Conservation (phyloP, 2,113 vertebrate genomes). For the Ranitomeya imitator region DNA sequence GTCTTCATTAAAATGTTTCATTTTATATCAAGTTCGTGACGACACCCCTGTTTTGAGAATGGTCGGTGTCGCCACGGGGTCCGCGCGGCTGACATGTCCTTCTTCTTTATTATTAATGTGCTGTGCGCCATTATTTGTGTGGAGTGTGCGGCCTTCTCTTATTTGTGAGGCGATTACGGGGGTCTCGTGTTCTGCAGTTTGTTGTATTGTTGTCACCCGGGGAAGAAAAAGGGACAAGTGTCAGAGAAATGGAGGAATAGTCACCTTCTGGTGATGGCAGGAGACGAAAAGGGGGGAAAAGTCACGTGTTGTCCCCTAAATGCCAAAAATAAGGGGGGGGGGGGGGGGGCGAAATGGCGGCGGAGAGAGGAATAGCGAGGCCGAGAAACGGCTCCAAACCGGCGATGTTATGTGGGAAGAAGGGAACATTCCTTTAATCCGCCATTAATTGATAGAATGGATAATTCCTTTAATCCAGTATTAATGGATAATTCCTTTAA, state of each 20-base stretch:
- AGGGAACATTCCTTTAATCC: neutral
- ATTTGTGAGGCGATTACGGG: conserved; percentile 16
- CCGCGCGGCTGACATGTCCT: neutral
- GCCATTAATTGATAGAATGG: neutral
- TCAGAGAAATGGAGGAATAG: neutral
- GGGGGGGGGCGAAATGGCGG: too few relatives aligned
- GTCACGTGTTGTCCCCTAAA: neutral
- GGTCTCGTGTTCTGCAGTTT: conserved; percentile 4
- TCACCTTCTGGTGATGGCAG: neutral
- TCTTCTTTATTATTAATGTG: conserved; percentile 53
- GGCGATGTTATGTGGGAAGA: too few relatives aligned
- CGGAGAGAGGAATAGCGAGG: too few relatives aligned
- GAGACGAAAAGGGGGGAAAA: neutral
- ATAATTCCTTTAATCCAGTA: neutral
- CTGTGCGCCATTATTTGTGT: conserved; percentile 50
- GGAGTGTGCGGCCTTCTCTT: conserved; percentile 1
- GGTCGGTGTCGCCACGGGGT: neutral
- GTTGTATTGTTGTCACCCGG: neutral
- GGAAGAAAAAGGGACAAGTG: neutral
- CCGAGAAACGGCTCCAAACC: too few relatives aligned
- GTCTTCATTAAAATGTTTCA: too few relatives aligned
- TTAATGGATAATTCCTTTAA: neutral
- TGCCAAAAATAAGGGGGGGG: too few relatives aligned
- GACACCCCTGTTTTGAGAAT: neutral
- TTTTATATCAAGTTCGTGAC: rapidly evolving